phyloP scores from a whole-genome alignment of 1,140 invertebrate species.

The Polypedilum pembai region DNA sequence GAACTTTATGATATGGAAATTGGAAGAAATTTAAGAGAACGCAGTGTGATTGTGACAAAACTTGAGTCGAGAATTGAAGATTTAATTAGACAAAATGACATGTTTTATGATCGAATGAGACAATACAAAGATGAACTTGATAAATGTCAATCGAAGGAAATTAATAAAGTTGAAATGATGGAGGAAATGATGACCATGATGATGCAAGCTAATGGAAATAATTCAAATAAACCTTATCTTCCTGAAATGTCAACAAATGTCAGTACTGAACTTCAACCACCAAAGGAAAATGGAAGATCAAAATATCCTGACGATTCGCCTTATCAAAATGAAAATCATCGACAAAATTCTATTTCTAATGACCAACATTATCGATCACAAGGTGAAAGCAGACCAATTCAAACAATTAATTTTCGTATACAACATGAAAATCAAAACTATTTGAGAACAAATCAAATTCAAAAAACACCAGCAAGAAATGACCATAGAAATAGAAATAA shows the following conservation, averaged over 20 bases:
- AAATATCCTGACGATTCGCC: too few species aligned
- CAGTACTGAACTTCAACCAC: too few species aligned
- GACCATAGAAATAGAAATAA: too few species aligned
- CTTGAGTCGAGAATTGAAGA: not conserved
- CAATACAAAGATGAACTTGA: not conserved
- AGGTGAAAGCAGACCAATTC: too few species aligned
- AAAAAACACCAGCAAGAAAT: too few species aligned
- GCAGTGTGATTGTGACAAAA: not conserved
- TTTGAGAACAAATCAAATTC: too few species aligned
- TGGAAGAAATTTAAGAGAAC: constrained; percentile 2
- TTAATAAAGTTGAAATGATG: not conserved
- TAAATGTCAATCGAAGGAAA: not conserved
- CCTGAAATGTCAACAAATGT: not conserved
- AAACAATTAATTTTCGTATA: too few species aligned
- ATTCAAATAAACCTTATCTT: not conserved
- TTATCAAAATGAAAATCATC: too few species aligned
- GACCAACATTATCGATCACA: too few species aligned
- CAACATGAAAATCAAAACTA: too few species aligned
- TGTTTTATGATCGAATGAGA: not conserved
- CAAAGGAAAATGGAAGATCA: too few species aligned
- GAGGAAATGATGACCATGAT: not conserved
- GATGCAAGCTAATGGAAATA: not conserved
- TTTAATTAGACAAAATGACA: not conserved
- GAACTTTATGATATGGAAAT: not conserved
- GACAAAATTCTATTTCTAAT: too few species aligned